Percentiles rank a stretch among this genome's conserved stretches.
Conservation (phyloP, 2,797 vertebrate species). For the Phrynocephalus vlangalii region DNA sequence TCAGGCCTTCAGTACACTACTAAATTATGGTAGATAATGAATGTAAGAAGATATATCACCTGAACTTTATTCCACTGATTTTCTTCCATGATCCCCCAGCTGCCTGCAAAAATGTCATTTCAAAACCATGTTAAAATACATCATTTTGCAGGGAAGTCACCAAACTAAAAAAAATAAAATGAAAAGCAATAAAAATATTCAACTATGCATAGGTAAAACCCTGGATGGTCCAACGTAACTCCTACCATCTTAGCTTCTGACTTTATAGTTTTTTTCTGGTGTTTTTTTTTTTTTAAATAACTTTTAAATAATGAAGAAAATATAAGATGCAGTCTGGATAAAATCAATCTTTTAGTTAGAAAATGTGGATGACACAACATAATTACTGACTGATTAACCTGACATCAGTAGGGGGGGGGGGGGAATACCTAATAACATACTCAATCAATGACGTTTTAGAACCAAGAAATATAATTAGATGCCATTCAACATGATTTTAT, state of each 20-base stretch:
- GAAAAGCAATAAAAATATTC: not conserved
- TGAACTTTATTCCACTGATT: not conserved
- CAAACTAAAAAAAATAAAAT: not conserved
- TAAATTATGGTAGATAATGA: too few relatives aligned
- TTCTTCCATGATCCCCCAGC: not conserved
- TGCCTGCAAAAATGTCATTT: not conserved
- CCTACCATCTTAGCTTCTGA: not conserved
- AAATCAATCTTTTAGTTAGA: conserved; percentile 17
- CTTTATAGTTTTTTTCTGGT: not conserved
- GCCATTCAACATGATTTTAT: conserved; percentile 40
- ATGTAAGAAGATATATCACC: too few relatives aligned
- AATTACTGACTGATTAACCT: conserved; percentile 35
- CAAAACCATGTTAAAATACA: not conserved
- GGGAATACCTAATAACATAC: conserved; percentile 6
- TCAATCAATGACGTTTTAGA: conserved; percentile 30
- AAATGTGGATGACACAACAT: conserved; percentile 17
- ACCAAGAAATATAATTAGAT: conserved; percentile 37
- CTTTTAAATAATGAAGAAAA: conserved; percentile 20
- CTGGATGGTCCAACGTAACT: not conserved
- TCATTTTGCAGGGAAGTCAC: not conserved
- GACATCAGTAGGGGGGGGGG: conserved; percentile 16
- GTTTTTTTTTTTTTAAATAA: not conserved
- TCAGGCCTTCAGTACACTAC: too few relatives aligned
- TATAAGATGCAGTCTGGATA: not conserved
- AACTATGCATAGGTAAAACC: not conserved